Percentiles rank a stretch among this genome's conserved stretches.
Evolutionary conservation across 2,797 vertebrate species (phyloP).

Genomic region (Epinephelus awoara): DNA sequence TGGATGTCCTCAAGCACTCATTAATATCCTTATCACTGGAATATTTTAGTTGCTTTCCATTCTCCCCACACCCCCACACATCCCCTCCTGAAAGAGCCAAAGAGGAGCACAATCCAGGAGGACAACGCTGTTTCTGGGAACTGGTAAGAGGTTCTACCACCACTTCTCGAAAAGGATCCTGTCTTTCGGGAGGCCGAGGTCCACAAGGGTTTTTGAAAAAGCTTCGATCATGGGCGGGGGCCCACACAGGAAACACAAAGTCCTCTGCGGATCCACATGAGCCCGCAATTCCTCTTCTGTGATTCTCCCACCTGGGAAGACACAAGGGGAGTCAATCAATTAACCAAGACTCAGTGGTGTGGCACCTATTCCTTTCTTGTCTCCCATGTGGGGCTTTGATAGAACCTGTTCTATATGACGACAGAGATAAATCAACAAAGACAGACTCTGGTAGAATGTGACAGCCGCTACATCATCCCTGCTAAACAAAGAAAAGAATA

Average conservation of each 20-base stretch:
- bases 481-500: conserved; percentile 26
- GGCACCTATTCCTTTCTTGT: not conserved
- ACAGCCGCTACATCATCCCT: conserved; percentile 44
- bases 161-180: conserved; percentile 96
- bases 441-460: conserved; percentile 39
- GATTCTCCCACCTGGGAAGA: conserved; percentile 91
- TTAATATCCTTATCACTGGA: conserved; percentile 16
- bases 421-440: conserved; percentile 57
- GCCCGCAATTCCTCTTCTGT: conserved; percentile 85
- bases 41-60: conserved; percentile 32
- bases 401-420: conserved; percentile 30
- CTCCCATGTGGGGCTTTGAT: conserved; percentile 21
- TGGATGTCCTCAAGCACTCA: conserved; percentile 18
- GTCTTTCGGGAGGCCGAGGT: conserved; percentile 86
- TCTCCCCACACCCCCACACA: conserved; percentile 1
- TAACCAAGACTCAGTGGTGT: conserved; percentile 17
- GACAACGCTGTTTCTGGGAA: not conserved
- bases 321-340: conserved; percentile 28
- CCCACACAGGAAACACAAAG: conserved; percentile 95
- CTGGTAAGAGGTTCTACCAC: conserved; percentile 88
- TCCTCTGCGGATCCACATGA: conserved; percentile 84
- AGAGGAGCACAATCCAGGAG: conserved; percentile 1
- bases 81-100: not conserved
- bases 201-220: conserved; percentile 87
- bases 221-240: conserved; percentile 96